Evolutionary conservation across 2,113 vertebrate species (phyloP).

Genomic region (Hippolais icterina): DNA sequence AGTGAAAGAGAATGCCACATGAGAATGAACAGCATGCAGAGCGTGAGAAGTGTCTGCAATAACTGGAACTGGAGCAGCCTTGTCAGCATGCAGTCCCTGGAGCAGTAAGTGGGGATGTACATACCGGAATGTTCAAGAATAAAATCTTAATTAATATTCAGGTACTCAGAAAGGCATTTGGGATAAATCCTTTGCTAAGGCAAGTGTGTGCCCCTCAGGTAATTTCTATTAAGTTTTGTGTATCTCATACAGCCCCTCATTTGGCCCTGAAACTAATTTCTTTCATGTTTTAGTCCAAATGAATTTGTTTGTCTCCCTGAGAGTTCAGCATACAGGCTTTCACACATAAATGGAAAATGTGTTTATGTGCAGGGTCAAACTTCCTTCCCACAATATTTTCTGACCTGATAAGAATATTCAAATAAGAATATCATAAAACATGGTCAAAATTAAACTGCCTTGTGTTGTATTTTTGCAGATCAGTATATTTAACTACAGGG

Average conservation of each 20-base stretch:
- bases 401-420: not conserved
- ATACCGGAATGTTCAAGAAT: not conserved
- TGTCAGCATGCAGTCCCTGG: slow-evolving; percentile 36
- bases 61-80: slow-evolving; percentile 50
- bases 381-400: not conserved
- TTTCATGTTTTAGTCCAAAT: not conserved
- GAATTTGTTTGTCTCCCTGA: not conserved
- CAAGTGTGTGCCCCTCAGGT: not conserved
- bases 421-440: not conserved
- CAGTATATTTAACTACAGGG: not conserved
- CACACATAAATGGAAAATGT: not conserved
- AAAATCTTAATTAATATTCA: not conserved
- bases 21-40: slow-evolving; percentile 60
- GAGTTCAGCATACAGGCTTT: not conserved
- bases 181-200: not conserved
- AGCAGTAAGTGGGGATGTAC: not conserved
- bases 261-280: not conserved
- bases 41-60: slow-evolving; percentile 62
- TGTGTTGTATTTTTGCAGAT: not conserved
- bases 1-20: slow-evolving; percentile 60
- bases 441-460: not conserved
- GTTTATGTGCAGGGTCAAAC: not conserved
- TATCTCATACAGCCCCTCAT: not conserved
- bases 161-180: not conserved
- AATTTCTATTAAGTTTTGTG: not conserved